Conservation (phyloP, 2,113 vertebrate genomes). For the Gymnorhina tibicen region DNA sequence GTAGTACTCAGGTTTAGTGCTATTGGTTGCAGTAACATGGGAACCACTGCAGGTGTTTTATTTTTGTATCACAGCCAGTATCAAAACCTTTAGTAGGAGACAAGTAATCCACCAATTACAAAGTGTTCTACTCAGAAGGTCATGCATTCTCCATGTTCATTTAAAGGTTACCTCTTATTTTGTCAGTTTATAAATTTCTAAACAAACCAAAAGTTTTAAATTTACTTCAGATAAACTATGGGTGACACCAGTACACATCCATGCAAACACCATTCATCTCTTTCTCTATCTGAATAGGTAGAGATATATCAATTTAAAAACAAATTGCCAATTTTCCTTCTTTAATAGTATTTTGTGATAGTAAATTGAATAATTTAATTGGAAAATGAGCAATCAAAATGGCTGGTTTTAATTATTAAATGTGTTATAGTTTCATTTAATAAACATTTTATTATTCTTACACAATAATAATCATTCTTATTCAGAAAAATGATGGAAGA, state of each 20-base stretch:
- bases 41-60: background rate
- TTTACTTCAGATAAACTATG: background rate
- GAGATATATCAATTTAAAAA: background rate
- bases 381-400: background rate
- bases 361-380: background rate
- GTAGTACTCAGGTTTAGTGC: background rate
- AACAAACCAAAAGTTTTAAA: background rate
- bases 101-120: background rate
- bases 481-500: background rate
- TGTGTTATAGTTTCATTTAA: background rate
- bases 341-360: background rate
- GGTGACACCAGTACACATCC: background rate
- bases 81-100: background rate
- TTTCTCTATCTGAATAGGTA: background rate
- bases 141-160: background rate
- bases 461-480: background rate
- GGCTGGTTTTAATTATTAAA: background rate
- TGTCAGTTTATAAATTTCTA: background rate
- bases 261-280: background rate
- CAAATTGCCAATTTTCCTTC: background rate
- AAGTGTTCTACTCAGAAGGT: background rate
- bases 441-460: background rate
- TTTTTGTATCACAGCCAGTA: background rate
- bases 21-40: background rate
- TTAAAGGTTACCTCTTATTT: background rate